These are phyloP conservation scores for Aulostomus chinensis DNA, from an alignment of 2,797 vertebrate genomes.

Conservation along the genomic window DNA sequence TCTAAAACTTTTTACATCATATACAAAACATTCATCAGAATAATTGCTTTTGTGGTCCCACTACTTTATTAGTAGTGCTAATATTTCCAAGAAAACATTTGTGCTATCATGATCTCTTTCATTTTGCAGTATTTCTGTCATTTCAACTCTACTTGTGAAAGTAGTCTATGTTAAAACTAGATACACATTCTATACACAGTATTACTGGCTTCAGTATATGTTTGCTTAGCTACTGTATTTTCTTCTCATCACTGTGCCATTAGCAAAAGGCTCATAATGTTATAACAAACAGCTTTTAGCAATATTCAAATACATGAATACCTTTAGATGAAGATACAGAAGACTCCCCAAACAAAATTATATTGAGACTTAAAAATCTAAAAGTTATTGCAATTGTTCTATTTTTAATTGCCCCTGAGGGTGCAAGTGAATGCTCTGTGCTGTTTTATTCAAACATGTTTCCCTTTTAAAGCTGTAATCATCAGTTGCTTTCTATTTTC, in stretches of 20 bases:
- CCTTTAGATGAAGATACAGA: slow-evolving; percentile 12
- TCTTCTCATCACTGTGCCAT: slow-evolving; percentile 31
- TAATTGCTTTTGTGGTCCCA: slow-evolving; percentile 76
- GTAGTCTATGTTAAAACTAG: slow-evolving; percentile 69
- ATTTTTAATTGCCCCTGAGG: slow-evolving; percentile 12
- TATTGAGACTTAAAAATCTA: slow-evolving; percentile 32
- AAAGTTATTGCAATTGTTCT: slow-evolving; percentile 24
- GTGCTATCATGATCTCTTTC: slow-evolving; percentile 64
- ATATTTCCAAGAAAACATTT: slow-evolving; percentile 64
- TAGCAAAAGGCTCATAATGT: slow-evolving; percentile 37
- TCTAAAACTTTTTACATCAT: slow-evolving; percentile 82
- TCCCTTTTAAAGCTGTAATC: slow-evolving; percentile 41
- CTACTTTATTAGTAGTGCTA: slow-evolving; percentile 73
- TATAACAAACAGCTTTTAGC: slow-evolving; percentile 25
- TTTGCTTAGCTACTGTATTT: slow-evolving; percentile 36
- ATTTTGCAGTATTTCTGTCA: slow-evolving; percentile 46
- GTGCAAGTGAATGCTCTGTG: slow-evolving; percentile 9
- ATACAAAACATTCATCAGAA: slow-evolving; percentile 78
- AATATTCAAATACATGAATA: slow-evolving; percentile 29
- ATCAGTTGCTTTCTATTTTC: slow-evolving; percentile 29
- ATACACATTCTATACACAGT: slow-evolving; percentile 63
- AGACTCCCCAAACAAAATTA: slow-evolving; percentile 2
- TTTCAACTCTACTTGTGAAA: slow-evolving; percentile 50
- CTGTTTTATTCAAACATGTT: background rate
- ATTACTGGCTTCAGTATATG: slow-evolving; percentile 51